Percentiles rank a stretch among this genome's conserved stretches.
Evolutionary conservation across 2,113 vertebrate species (phyloP).

Genomic region (Hystrix cristata): DNA sequence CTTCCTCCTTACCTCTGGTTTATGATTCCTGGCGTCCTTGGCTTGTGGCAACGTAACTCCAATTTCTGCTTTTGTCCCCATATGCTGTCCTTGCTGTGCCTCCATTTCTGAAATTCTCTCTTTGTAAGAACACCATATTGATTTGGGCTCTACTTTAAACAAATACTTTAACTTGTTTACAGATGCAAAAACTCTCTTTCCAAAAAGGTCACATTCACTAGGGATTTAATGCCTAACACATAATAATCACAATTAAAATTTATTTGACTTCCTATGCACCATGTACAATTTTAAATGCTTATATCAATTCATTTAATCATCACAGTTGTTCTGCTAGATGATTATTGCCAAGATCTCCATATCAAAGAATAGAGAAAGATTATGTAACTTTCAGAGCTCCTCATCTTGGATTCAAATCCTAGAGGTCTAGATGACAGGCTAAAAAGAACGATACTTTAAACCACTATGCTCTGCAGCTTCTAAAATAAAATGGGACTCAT

Average conservation of each 20-base stretch:
- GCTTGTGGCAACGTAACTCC: not conserved
- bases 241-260: not conserved
- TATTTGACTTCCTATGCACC: not conserved
- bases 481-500: not conserved
- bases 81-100: not conserved
- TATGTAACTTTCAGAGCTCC: not conserved
- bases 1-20: not conserved
- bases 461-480: rapidly evolving
- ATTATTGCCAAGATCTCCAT: not conserved
- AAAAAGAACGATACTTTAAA: not conserved
- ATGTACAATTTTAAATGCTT: not conserved
- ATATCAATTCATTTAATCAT: not conserved
- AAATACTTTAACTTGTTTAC: not conserved
- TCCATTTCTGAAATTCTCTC: not conserved
- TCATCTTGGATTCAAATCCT: not conserved
- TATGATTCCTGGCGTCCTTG: not conserved
- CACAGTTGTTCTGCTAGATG: not conserved
- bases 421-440: not conserved
- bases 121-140: not conserved
- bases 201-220: not conserved
- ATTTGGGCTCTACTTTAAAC: not conserved
- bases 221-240: not conserved
- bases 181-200: not conserved
- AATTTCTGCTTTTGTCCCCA: not conserved
- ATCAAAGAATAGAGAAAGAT: not conserved